Percentiles rank a stretch among this genome's conserved stretches.
phyloP scores from a whole-genome alignment of 2,113 vertebrate genomes.

The Andinoacara biseriatus region DNA sequence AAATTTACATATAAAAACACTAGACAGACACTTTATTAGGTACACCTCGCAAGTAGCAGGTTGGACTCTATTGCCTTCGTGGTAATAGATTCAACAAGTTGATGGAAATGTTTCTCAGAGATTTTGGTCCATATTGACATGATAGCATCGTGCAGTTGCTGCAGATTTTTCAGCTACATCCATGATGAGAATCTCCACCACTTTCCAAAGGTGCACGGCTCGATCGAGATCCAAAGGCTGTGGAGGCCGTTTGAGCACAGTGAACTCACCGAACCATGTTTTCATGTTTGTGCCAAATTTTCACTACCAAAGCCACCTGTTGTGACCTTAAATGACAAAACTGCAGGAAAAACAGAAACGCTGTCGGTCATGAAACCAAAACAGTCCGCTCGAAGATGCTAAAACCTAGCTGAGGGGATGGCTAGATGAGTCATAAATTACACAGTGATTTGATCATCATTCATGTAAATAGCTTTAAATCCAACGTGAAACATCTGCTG shows the following conservation, averaged over 20 bases:
- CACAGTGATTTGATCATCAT: background rate
- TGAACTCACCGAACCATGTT: background rate
- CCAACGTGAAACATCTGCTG: slow-evolving; percentile 5
- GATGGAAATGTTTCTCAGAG: no score
- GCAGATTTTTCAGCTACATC: background rate
- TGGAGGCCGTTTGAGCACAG: background rate
- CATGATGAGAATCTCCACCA: background rate
- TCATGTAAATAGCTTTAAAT: slow-evolving; percentile 8
- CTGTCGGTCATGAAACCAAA: background rate
- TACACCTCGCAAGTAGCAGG: background rate
- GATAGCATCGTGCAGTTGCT: background rate
- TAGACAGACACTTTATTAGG: background rate
- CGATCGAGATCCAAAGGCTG: background rate
- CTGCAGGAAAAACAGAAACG: background rate
- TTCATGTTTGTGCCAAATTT: background rate
- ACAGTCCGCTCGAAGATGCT: background rate
- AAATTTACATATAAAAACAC: background rate
- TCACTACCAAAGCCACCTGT: background rate
- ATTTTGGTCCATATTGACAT: background rate
- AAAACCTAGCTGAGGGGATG: background rate
- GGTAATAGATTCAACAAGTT: background rate
- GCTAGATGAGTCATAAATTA: background rate
- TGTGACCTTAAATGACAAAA: background rate
- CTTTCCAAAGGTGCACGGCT: background rate
- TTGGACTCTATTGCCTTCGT: background rate